Base-by-base conservation (phyloP, 2,797 vertebrate genomes). In the Myripristis jacobus region DNA sequence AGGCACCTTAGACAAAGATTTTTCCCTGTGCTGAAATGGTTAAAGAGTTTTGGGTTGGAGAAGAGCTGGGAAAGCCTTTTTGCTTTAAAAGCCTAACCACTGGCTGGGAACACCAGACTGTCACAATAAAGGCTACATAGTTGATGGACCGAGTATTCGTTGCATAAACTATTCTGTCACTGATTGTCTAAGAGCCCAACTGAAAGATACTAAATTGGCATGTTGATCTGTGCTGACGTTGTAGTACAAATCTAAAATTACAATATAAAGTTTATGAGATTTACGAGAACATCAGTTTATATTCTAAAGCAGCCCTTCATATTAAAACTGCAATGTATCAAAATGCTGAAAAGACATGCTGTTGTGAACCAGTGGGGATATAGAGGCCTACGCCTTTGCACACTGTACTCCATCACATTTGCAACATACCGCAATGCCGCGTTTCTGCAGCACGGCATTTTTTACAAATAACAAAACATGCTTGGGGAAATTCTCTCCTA, bases 1-100 rank as follows among this genome's bases (percentile, higher is more conserved):
- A 94, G 92, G 94, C 94, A 94, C 93, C 87, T 81, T 89, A 90
- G 81, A 92, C 77, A 72, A 88, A 90, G 80, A 82, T 78, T 84
- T 61, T 82, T 83, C 84, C 86, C 83, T 87, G 86, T 71, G 64
- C 73, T 76, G 7, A 9, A 69, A 69, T 56, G 58, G 74, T 77
- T 79, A 43, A 81, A 82, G 53, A 78, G 67, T 66, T 82, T 74
- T 50, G 29, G 67, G 58, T 27, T 74, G 55, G 9, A 54, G 60
- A 57, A 70, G 48, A n/a, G 47, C 34, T 52, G 15, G 21, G 47
- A 52, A 81, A 75, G 53, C 47, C 31, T 63, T 74, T 80, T 60
- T 61, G 47, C 65, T 52, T 59, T 22, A 58, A 70, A 75, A 77
- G 36, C 59, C 27, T 4, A 59, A 83, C 82, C 44, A 57, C 75